phyloP scores from a whole-genome alignment of 2,113 vertebrate species.

The Strigops habroptila region DNA sequence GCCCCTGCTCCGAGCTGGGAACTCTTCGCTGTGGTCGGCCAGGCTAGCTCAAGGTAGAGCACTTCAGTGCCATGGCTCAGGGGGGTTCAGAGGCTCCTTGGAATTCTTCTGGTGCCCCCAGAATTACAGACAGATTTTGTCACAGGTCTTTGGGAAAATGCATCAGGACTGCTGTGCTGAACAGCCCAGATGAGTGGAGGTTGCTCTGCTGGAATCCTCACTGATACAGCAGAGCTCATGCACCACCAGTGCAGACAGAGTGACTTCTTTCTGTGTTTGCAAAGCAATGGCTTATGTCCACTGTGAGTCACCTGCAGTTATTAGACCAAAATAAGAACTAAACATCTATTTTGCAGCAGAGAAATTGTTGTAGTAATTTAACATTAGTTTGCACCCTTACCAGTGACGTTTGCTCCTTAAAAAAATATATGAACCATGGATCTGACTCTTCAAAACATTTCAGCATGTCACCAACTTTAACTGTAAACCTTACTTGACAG shows the following conservation, averaged over 20 bases:
- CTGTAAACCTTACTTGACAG: not conserved
- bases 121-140: not conserved
- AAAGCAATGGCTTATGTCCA: not conserved
- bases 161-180: not conserved
- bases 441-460: not conserved
- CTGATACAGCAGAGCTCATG: not conserved
- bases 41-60: not conserved
- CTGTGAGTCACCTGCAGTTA: not conserved
- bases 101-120: not conserved
- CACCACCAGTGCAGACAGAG: not conserved
- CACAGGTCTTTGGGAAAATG: not conserved
- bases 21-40: not conserved
- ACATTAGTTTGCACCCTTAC: not conserved
- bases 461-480: not conserved
- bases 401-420: not conserved
- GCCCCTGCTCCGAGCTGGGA: not conserved
- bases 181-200: not conserved
- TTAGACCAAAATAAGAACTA: not conserved
- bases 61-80: accelerated
- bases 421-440: not conserved
- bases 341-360: not conserved
- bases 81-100: not conserved
- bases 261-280: not conserved
- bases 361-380: not conserved
- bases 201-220: not conserved